These are phyloP conservation scores for Pterois miles DNA, from an alignment of 2,797 vertebrate species.

Conservation along the genomic window DNA sequence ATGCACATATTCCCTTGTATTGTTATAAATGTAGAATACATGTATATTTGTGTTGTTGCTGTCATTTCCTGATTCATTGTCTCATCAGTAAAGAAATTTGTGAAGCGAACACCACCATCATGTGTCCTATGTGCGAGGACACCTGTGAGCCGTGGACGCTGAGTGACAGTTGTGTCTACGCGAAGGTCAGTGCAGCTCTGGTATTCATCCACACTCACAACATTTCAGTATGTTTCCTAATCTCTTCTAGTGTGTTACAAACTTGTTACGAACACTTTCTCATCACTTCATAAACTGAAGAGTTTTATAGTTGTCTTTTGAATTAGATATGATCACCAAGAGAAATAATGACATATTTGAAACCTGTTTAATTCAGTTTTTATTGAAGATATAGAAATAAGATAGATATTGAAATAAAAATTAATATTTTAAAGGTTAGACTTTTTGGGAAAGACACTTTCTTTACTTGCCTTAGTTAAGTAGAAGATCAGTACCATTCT, in stretches of 20 bases:
- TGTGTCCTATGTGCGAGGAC: constrained; percentile 98
- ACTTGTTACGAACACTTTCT: neutral
- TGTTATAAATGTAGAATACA: neutral
- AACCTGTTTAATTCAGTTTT: neutral
- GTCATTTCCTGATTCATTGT: constrained; percentile 12
- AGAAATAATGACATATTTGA: neutral
- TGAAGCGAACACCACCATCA: constrained; percentile 93
- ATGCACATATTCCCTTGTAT: neutral
- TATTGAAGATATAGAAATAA: neutral
- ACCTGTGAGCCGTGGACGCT: constrained; percentile 92
- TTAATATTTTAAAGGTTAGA: neutral
- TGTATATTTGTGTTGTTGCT: neutral
- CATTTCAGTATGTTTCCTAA: neutral
- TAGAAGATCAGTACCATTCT: neutral
- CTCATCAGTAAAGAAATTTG: constrained; percentile 94
- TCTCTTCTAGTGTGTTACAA: neutral
- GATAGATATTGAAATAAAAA: neutral
- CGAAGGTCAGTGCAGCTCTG: constrained; percentile 87
- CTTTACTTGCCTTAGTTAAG: neutral
- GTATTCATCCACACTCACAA: neutral
- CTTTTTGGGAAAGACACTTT: neutral
- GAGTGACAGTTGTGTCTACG: constrained; percentile 96
- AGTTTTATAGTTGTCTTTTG: neutral
- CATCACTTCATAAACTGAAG: neutral
- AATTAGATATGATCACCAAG: neutral